These are phyloP conservation scores for Myotis findleyi DNA, from an alignment of 2,797 vertebrate species.

Conservation along the genomic window DNA sequence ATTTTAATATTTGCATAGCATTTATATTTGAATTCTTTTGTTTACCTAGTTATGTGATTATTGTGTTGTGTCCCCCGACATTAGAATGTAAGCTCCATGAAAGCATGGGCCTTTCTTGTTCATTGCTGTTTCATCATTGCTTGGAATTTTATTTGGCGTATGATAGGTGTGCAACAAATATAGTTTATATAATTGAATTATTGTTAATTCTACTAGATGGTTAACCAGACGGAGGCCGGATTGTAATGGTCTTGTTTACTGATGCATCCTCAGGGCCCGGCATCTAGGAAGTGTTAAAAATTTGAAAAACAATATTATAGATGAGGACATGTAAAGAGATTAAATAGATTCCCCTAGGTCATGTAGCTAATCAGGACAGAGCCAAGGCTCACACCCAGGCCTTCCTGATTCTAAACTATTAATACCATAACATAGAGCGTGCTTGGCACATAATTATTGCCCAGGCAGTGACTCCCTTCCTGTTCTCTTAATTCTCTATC, in stretches of 20 bases:
- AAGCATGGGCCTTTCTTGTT: neutral
- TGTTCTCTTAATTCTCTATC: neutral
- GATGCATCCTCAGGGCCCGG: neutral
- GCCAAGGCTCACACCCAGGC: neutral
- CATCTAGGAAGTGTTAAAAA: neutral
- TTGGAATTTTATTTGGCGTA: slow-evolving; percentile 8
- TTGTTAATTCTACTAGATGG: neutral
- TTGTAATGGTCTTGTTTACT: neutral
- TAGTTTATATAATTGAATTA: neutral
- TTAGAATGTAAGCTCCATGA: neutral
- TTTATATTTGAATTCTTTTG: neutral
- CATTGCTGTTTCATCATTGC: neutral
- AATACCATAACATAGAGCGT: neutral
- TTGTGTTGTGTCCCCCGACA: neutral
- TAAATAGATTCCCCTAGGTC: neutral
- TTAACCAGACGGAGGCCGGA: neutral
- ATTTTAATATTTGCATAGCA: neutral
- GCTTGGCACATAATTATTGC: neutral
- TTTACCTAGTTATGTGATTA: neutral
- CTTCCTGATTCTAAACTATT: slow-evolving; percentile 34
- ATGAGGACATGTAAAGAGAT: slow-evolving; percentile 9
- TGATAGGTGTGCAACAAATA: neutral
- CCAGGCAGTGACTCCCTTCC: neutral
- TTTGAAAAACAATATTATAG: slow-evolving; percentile 13
- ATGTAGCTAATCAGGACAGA: neutral